Conservation (phyloP, 64 coral and sea anemone genomes). For the Dendronephthya gigantea region DNA sequence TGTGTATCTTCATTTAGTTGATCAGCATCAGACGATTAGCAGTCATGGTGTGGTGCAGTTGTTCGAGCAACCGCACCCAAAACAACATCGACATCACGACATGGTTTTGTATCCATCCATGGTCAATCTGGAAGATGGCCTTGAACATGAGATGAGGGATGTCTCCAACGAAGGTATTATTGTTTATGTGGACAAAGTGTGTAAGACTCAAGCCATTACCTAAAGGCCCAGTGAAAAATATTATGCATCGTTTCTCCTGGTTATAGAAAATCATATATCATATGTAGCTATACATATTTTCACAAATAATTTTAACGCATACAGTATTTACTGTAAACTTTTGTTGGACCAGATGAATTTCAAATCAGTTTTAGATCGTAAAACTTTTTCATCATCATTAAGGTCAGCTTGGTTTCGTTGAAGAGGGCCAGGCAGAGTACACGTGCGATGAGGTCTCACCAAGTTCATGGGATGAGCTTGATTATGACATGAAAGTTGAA, state of each 20-base stretch:
- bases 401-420: background rate
- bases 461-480: background rate
- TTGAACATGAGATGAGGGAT: background rate
- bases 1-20: slow-evolving; percentile 73
- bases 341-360: no score
- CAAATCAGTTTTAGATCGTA: no score
- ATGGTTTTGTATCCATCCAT: background rate
- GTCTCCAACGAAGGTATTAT: background rate
- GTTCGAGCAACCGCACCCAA: slow-evolving; percentile 63
- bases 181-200: no score
- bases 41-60: slow-evolving; percentile 86
- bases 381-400: no score
- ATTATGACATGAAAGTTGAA: background rate
- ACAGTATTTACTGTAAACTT: no score
- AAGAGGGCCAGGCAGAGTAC: background rate
- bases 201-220: no score
- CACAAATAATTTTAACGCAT: no score
- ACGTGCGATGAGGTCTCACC: background rate
- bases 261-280: no score
- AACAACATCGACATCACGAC: background rate
- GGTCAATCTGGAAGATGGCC: background rate
- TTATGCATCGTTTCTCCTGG: no score
- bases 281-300: no score
- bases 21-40: slow-evolving; percentile 60
- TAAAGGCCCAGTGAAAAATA: no score